These are phyloP conservation scores for Podotricha telesiphe DNA, from an alignment of 2,888 invertebrate species.

Conservation along the genomic window DNA sequence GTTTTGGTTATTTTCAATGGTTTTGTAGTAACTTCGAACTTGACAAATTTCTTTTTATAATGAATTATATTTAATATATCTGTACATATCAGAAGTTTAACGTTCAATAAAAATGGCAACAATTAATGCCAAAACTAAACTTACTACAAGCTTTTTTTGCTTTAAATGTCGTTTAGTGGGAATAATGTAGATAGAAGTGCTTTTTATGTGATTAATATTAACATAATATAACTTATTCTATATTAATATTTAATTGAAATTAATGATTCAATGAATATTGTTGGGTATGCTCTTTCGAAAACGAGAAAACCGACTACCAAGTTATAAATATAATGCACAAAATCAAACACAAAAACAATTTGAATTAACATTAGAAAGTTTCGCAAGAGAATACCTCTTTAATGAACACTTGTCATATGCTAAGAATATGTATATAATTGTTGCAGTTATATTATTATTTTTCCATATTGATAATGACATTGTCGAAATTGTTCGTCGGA, in stretches of 20 bases:
- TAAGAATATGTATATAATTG: constrained; percentile 9
- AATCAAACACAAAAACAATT: no score
- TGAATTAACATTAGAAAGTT: not conserved
- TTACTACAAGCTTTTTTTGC: not conserved
- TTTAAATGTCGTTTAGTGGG: not conserved
- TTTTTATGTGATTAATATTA: not conserved
- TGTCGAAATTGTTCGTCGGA: not conserved
- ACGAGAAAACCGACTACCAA: not conserved
- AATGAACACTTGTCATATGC: not conserved
- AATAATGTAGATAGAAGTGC: not conserved
- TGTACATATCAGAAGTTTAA: no score
- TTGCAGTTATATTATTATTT: constrained; percentile 1
- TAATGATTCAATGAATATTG: not conserved
- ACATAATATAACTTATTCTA: not conserved
- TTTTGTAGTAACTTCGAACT: not conserved
- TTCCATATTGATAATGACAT: not conserved
- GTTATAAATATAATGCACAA: no score
- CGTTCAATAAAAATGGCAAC: no score
- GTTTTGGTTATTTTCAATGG: not conserved
- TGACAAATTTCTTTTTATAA: not conserved
- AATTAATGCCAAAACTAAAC: not conserved
- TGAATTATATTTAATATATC: no score
- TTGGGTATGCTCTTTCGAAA: constrained; percentile 9
- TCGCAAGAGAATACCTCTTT: constrained; percentile 2
- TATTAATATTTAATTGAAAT: constrained; percentile 4